Evolutionary conservation across 1,140 invertebrate genomes (phyloP), one percentile per base, ranked within the genome.

Genomic region (Lasaia peninsularis): DNA sequence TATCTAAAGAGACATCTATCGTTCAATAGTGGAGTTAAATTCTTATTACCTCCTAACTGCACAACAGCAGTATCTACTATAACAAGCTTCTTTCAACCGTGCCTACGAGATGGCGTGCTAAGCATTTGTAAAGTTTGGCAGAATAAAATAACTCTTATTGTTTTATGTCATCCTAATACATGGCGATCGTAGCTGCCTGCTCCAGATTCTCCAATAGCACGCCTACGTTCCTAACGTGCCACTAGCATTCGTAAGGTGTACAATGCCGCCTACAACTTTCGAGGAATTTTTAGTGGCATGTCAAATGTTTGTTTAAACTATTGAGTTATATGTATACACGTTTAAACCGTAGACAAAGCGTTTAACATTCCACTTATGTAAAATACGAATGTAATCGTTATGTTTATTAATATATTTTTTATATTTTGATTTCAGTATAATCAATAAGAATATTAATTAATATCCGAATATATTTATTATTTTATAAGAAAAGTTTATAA

Each of bases 121-220:
- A 14, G 14, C 21, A 48, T 44, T 20, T 52, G 51, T 33, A n/a
- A 24, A n/a, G 20, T 28, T 28, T 28, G 8, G 24, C 24, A 28
- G 5, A 28, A 28, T 6, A 28, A 28, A 28, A 28, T 1, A 28
- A 6, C 65, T 71, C 28, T 53, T 66, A 1, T 2, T 20, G 2
- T 1, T 28, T 67, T 60, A 75, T 88, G 73, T 56, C 65, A 34
- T 58, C 82, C 77, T 88, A 66, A 71, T 88, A 86, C 75, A 70
- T 78, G 78, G 82, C 85, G 81, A 88, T 85, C 80, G 80, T 82
- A 82, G 83, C 73, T 73, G 79, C 81, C 83, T 86, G 85, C 82
- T 88, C 85, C 83, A 88, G 85, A 86, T 88, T 86, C 83, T 85
- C 82, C 77, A 82, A 72, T 61, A 72, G 65, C 74, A 73, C 77